Evolutionary conservation across 2,888 invertebrate genomes (phyloP).

Genomic region (Gastrophysa polygoni): DNA sequence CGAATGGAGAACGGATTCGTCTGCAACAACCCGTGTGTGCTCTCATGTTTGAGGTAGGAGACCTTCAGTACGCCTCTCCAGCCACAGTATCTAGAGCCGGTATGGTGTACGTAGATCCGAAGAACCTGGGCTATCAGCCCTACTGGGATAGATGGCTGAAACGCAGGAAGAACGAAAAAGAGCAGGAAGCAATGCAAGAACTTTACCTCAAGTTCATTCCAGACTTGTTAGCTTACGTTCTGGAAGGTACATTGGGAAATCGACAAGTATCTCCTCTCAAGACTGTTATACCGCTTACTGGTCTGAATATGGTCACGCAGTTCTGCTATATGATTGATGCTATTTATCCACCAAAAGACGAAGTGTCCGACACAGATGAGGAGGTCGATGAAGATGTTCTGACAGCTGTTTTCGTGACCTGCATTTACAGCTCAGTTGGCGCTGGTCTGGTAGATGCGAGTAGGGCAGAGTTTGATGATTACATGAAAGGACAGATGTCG

Average conservation of each 20-base stretch:
- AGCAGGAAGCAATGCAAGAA: conserved; percentile 58
- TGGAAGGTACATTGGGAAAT: conserved; percentile 74
- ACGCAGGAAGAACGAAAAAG: conserved; percentile 60
- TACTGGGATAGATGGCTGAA: conserved; percentile 86
- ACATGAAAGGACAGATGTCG: conserved; percentile 68
- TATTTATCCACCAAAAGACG: conserved; percentile 60
- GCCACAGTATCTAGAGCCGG: conserved; percentile 90
- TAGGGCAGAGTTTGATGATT: conserved; percentile 76
- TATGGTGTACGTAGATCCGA: conserved; percentile 94
- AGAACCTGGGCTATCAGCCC: conserved; percentile 84
- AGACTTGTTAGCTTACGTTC: conserved; percentile 71
- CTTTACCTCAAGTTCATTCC: conserved; percentile 80
- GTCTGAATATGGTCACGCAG: conserved; percentile 86
- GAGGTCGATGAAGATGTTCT: conserved; percentile 65
- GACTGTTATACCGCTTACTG: conserved; percentile 83
- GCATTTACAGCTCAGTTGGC: conserved; percentile 85
- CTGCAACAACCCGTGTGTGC: conserved; percentile 79
- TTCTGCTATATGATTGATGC: conserved; percentile 82
- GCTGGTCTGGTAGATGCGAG: conserved; percentile 75
- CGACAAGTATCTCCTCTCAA: conserved; percentile 70
- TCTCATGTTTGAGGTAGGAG: conserved; percentile 76
- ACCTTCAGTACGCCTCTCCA: conserved; percentile 88
- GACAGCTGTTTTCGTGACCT: conserved; percentile 75
- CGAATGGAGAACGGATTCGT: conserved; percentile 78
- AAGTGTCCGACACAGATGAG: conserved; percentile 47